A percentile compares a stretch with the other conserved stretches of the same genome.
Evolutionary conservation across 2,797 vertebrate genomes (phyloP).

Genomic region (Phoxinus dragarum): DNA sequence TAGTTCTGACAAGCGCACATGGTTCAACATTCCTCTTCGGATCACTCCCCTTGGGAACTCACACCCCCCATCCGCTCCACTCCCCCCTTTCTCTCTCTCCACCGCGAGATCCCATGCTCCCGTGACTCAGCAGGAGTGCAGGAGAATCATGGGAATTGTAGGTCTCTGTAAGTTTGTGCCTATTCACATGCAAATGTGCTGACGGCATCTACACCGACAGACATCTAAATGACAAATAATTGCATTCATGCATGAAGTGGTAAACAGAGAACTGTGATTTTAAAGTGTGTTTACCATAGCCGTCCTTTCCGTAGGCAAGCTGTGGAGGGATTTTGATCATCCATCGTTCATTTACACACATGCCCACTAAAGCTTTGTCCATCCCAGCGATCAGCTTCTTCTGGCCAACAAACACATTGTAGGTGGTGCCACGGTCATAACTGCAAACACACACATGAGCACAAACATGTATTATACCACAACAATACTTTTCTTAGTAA

Average conservation of each 20-base stretch:
- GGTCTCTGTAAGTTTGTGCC: background rate
- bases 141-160: constrained; percentile 34
- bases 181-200: constrained; percentile 11
- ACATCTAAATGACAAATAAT: background rate
- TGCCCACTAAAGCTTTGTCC: constrained; percentile 94
- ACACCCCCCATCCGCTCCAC: constrained; percentile 33
- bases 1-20: constrained; percentile 53
- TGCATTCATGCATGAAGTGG: background rate
- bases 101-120: constrained; percentile 14
- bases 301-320: constrained; percentile 89
- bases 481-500: background rate
- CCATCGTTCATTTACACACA: constrained; percentile 95
- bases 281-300: constrained; percentile 82
- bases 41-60: constrained; percentile 36
- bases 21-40: constrained; percentile 47
- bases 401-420: constrained; percentile 94
- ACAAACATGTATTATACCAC: background rate
- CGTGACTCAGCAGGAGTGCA: constrained; percentile 26
- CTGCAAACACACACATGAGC: constrained; percentile 70
- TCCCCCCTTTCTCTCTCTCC: constrained; percentile 4
- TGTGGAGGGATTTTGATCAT: constrained; percentile 91
- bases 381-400: constrained; percentile 94
- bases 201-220: background rate
- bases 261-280: background rate
- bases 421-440: constrained; percentile 92